phyloP scores from a whole-genome alignment of 2,113 vertebrate genomes.

The Varanus salvator region DNA sequence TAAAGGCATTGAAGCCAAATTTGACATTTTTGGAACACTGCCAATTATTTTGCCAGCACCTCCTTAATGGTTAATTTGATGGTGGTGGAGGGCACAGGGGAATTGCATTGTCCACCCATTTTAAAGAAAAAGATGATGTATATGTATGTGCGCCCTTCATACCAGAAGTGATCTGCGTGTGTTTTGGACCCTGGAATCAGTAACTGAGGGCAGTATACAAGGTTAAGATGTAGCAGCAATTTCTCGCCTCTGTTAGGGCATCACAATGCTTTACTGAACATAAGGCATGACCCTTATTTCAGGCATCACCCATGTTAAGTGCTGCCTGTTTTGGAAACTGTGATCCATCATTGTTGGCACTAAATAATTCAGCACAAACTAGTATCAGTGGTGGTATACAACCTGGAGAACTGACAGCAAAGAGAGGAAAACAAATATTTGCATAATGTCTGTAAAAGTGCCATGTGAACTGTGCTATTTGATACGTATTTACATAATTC shows the following conservation, averaged over 20 bases:
- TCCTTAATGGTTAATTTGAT: too few species aligned
- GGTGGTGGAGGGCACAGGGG: too few species aligned
- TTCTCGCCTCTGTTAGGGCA: neutral
- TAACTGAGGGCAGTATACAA: neutral
- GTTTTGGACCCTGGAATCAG: neutral
- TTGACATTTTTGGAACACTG: too few species aligned
- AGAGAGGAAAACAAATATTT: conserved; percentile 19
- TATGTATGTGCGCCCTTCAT: neutral
- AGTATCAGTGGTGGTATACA: neutral
- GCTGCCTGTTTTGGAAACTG: neutral
- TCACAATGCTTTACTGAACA: neutral
- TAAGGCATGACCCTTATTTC: neutral
- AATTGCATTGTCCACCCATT: neutral
- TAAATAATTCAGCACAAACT: conserved; percentile 7
- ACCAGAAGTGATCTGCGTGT: neutral
- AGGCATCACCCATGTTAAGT: neutral
- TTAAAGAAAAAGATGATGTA: neutral
- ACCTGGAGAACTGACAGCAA: neutral
- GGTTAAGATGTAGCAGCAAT: neutral
- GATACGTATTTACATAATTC: conserved; percentile 29
- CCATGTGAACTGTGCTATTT: conserved; percentile 5
- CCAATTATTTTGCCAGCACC: too few species aligned
- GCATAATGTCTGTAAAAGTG: conserved; percentile 19
- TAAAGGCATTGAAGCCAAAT: too few species aligned
- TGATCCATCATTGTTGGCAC: neutral